phyloP scores from a whole-genome alignment of 2,888 invertebrate genomes.

The Drosophila niveifrons region DNA sequence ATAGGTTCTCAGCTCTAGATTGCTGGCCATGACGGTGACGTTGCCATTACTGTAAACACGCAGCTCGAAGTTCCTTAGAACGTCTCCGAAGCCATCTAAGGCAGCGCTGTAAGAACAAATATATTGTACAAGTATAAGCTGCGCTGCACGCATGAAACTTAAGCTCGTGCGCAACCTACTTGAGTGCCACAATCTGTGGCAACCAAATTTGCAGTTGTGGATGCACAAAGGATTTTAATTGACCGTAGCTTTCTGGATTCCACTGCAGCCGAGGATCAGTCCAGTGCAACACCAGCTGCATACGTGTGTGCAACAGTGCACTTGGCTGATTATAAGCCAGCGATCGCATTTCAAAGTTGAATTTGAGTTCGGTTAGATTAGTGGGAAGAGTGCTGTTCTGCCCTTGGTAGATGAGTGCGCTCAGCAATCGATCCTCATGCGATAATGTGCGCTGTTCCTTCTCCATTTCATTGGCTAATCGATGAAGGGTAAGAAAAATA shows the following conservation, averaged over 20 bases:
- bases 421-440: constrained; percentile 86
- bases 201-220: constrained; percentile 74
- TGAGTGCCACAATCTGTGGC: constrained; percentile 76
- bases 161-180: constrained; percentile 53
- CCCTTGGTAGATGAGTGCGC: constrained; percentile 85
- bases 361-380: constrained; percentile 67
- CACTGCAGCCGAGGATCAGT: constrained; percentile 88
- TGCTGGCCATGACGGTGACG: constrained; percentile 67
- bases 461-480: constrained; percentile 73
- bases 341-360: constrained; percentile 79
- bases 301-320: constrained; percentile 80
- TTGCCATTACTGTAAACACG: constrained; percentile 72
- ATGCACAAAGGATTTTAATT: constrained; percentile 81
- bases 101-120: constrained; percentile 63
- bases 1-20: constrained; percentile 80
- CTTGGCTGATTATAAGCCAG: constrained; percentile 75
- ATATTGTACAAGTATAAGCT: neutral
- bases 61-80: constrained; percentile 61
- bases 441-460: constrained; percentile 83
- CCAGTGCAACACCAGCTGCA: constrained; percentile 86
- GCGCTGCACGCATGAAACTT: neutral
- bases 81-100: constrained; percentile 58
- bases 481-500: neutral
- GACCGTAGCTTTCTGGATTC: constrained; percentile 87
- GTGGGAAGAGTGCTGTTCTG: constrained; percentile 85